These are phyloP conservation scores for Glossosoma conforme DNA, from an alignment of 1,140 invertebrate species.

Conservation along the genomic window DNA sequence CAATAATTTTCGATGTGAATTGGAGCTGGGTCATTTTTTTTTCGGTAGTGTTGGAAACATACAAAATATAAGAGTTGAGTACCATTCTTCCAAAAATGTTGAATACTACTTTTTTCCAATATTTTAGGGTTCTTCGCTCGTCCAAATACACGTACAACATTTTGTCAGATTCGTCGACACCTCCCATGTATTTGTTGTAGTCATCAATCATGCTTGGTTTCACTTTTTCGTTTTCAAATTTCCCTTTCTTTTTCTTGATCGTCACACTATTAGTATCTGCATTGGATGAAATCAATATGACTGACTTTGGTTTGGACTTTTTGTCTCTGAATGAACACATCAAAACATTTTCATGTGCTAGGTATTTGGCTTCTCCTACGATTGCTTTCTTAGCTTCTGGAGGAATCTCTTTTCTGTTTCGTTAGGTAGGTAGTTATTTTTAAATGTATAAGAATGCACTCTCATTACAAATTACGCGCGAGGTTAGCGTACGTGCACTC, in stretches of 20 bases:
- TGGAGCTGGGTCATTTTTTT: conserved; percentile 19
- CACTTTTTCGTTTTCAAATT: conserved; percentile 20
- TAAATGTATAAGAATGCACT: too few relatives aligned
- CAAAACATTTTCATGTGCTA: conserved; percentile 17
- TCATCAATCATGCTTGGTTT: conserved; percentile 25
- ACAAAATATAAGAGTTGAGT: conserved; percentile 24
- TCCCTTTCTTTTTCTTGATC: conserved; percentile 20
- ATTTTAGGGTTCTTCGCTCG: conserved; percentile 29
- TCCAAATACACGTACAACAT: conserved; percentile 32
- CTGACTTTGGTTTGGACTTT: conserved; percentile 18
- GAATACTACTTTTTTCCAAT: conserved; percentile 28
- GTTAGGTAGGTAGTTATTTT: too few relatives aligned
- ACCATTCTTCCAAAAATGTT: conserved; percentile 26
- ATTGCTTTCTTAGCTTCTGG: conserved; percentile 20
- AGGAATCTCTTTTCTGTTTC: conserved; percentile 15
- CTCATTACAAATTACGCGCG: too few relatives aligned
- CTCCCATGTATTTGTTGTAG: conserved; percentile 23
- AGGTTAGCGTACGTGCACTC: too few relatives aligned
- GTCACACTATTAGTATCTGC: conserved; percentile 18
- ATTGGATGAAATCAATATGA: conserved; percentile 24
- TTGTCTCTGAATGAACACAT: conserved; percentile 25
- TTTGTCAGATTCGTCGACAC: conserved; percentile 27
- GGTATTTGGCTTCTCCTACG: conserved; percentile 21
- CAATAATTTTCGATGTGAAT: conserved; percentile 25
- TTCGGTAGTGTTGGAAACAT: conserved; percentile 14